phyloP scores from a whole-genome alignment of 1,140 invertebrate species.

The Drosophila subpulchrella region DNA sequence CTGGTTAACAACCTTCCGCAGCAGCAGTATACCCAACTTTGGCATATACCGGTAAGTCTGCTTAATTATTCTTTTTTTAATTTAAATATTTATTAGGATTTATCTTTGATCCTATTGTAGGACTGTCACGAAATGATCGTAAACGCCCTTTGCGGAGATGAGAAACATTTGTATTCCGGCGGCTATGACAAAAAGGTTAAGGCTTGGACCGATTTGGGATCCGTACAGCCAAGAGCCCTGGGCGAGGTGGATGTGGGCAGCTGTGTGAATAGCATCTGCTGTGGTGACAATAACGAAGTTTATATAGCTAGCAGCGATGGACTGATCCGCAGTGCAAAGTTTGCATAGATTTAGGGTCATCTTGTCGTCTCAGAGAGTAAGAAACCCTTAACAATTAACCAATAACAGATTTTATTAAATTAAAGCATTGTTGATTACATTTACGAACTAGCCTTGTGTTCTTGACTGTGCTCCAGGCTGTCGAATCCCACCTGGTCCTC shows the following conservation, averaged over 20 bases:
- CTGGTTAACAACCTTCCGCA: constrained; percentile 64
- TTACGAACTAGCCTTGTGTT: constrained; percentile 25
- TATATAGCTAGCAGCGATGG: constrained; percentile 75
- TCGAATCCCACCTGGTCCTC: constrained; percentile 90
- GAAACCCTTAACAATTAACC: neutral
- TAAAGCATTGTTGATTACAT: neutral
- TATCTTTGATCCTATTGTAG: constrained; percentile 23
- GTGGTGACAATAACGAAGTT: constrained; percentile 61
- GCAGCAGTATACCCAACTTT: constrained; percentile 56
- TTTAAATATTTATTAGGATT: neutral
- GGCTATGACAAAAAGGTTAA: constrained; percentile 83
- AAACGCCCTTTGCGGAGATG: constrained; percentile 73
- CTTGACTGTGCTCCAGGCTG: constrained; percentile 53
- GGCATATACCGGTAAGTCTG: constrained; percentile 61
- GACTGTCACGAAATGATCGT: constrained; percentile 79
- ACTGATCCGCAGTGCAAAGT: constrained; percentile 64
- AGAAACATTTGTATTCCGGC: constrained; percentile 63
- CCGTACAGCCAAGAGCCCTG: constrained; percentile 40
- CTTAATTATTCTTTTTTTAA: too few relatives aligned
- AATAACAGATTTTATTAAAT: constrained; percentile 22
- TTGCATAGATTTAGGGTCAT: constrained; percentile 36
- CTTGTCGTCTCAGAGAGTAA: constrained; percentile 5
- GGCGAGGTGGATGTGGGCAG: constrained; percentile 72
- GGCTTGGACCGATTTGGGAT: constrained; percentile 68
- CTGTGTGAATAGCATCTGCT: constrained; percentile 71